phyloP scores from a whole-genome alignment of 2,797 vertebrate species.

The Fundulus diaphanus region DNA sequence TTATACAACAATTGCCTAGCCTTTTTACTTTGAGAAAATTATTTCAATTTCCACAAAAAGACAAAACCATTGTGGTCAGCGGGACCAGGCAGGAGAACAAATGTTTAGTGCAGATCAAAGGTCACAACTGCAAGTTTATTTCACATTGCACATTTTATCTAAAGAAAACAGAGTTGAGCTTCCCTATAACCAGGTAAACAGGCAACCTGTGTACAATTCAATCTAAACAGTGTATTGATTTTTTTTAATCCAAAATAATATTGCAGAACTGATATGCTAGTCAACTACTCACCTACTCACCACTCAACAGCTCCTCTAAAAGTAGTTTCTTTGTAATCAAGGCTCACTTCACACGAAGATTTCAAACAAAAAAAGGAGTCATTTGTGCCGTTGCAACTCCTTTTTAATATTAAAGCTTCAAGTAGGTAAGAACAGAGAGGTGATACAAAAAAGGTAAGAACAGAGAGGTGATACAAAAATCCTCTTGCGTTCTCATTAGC shows the following conservation, averaged over 20 bases:
- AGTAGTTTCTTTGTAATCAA: slow-evolving; percentile 35
- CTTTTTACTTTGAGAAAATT: not conserved
- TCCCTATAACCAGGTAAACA: not conserved
- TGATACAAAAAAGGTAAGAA: slow-evolving; percentile 66
- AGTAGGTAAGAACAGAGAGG: slow-evolving; percentile 50
- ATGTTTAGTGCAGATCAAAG: not conserved
- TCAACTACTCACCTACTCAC: slow-evolving; percentile 25
- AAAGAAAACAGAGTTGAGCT: not conserved
- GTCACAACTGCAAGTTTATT: not conserved
- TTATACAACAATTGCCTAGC: not conserved
- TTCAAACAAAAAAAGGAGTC: slow-evolving; percentile 57
- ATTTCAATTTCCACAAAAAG: too few species aligned
- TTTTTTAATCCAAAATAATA: slow-evolving; percentile 4
- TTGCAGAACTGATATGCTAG: slow-evolving; percentile 6
- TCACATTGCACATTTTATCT: not conserved
- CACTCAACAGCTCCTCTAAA: slow-evolving; percentile 30
- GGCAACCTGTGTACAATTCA: slow-evolving; percentile 1
- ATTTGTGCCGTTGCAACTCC: slow-evolving; percentile 44
- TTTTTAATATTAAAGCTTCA: slow-evolving; percentile 54
- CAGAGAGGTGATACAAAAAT: slow-evolving; percentile 60
- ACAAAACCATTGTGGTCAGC: not conserved
- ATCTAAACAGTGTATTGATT: slow-evolving; percentile 3
- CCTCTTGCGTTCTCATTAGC: slow-evolving; percentile 76
- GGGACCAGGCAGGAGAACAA: not conserved
- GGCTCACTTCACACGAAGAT: slow-evolving; percentile 32